A percentile compares a stretch with the other conserved stretches of the same genome.
Conservation (phyloP, 1,140 invertebrate genomes). For the Venturia canescens region DNA sequence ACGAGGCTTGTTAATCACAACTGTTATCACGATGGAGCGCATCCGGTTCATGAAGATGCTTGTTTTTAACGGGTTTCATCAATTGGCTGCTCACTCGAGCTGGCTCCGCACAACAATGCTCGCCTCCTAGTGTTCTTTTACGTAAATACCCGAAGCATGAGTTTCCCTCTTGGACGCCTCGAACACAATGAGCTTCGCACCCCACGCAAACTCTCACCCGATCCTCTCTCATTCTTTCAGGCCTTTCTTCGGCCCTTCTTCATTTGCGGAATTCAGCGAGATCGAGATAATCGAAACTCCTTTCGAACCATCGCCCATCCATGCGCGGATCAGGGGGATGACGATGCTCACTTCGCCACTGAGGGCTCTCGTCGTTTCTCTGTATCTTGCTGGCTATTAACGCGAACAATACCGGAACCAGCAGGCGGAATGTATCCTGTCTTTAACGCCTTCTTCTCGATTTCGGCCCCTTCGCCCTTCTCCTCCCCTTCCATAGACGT, state of each 20-base stretch:
- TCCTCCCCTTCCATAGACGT: background rate
- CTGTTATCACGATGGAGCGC: background rate
- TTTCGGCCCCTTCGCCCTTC: conserved; percentile 50
- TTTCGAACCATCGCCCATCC: conserved; percentile 59
- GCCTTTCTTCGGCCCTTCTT: conserved; percentile 51
- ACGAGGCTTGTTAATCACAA: background rate
- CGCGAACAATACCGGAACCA: conserved; percentile 75
- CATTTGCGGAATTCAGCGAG: conserved; percentile 71
- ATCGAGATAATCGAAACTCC: conserved; percentile 74
- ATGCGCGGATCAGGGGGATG: conserved; percentile 29
- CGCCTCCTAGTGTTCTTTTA: background rate
- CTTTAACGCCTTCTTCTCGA: conserved; percentile 67
- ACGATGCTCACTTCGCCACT: conserved; percentile 53
- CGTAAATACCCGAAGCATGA: background rate
- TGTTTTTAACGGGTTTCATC: background rate
- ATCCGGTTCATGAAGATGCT: background rate
- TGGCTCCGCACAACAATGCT: background rate
- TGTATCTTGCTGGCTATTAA: conserved; percentile 75
- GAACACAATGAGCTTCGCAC: conserved; percentile 36
- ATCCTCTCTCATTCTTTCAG: background rate
- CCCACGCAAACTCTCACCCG: conserved; percentile 1
- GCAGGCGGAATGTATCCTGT: conserved; percentile 72
- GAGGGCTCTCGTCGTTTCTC: conserved; percentile 52
- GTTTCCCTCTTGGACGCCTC: conserved; percentile 18
- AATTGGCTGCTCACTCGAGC: background rate